Evolutionary conservation across 2,797 vertebrate species (phyloP), one percentile per base, ranked within the genome.

Genomic region (Leptatherina wallacei): DNA sequence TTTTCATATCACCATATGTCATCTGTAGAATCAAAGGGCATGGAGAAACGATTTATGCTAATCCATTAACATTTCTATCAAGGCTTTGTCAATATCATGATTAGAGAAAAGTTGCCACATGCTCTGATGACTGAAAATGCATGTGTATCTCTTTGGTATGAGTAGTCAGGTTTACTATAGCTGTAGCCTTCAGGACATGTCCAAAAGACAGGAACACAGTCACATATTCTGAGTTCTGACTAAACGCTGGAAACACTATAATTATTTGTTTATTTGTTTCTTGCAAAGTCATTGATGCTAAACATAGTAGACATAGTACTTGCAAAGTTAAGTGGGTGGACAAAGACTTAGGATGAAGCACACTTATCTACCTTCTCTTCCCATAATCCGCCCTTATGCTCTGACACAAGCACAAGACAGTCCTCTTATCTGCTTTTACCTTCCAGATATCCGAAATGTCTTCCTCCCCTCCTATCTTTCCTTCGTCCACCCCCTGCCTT

Each of bases 371-470:
- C 18, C 13, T 13, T 47, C 58, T 57, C 56, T 61, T 4, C 24
- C 67, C n/a, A 12, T 65, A 65, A 93, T 86, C 74, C 40, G 27
- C 81, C 67, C 88, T 90, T 90, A 90, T 95, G 95, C 93, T 94
- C 92, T 85, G 83, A 90, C 94, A 47, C n/a, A 87, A 93, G 93
- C 92, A 89, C 90, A 52, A 84, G 88, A 63, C 57, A 38, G 89
- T 90, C 74, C 84, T 81, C 83, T 93, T 93, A 95, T 95, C 94
- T 88, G 94, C 88, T 88, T 65, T 79, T 57, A 24, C 79, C 61
- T 86, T 92, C 94, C 91, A 88, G 13, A 78, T 72, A 69, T 29
- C 75, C 32, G n/a, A 70, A 57, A 29, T 6, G 13, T 59, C n/a
- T 29, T 3, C 18, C 38, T 62, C 22, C 33, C 38, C 27, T 59